A percentile compares a stretch with the other conserved stretches of the same genome.
These are phyloP conservation scores for Sinhomidia bicolor DNA, from an alignment of 2,888 invertebrate genomes.

Conservation along the genomic window DNA sequence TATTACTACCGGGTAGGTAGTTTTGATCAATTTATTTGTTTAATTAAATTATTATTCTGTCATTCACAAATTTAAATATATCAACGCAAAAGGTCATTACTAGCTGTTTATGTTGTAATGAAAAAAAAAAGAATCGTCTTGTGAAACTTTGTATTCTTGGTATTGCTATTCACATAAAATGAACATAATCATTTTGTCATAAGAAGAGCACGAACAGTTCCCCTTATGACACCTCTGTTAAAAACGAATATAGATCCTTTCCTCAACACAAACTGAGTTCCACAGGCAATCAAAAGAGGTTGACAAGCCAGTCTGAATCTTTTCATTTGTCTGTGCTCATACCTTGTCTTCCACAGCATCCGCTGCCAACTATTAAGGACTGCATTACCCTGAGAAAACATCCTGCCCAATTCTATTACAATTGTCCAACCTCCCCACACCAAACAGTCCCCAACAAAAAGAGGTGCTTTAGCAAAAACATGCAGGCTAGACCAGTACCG, in stretches of 20 bases:
- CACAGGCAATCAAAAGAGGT: neutral
- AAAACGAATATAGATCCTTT: neutral
- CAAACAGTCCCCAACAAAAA: neutral
- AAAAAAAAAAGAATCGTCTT: no score
- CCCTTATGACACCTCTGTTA: constrained; percentile 16
- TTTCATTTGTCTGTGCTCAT: no score
- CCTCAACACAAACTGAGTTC: neutral
- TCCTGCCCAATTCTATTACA: neutral
- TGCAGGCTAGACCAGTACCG: neutral
- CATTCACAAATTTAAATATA: no score
- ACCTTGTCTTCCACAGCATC: neutral
- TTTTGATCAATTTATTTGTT: no score
- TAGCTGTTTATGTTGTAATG: no score
- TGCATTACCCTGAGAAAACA: neutral
- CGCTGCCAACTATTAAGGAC: neutral
- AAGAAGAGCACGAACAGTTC: neutral
- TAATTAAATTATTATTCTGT: no score
- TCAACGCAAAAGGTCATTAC: no score
- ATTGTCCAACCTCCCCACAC: neutral
- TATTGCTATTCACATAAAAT: no score
- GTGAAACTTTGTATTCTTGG: no score
- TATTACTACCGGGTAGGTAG: no score
- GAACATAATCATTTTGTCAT: no score
- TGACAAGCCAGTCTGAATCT: neutral
- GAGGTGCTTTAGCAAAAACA: neutral